phyloP scores from a whole-genome alignment of 2,113 vertebrate genomes.

The Sinocyclocheilus maitianheensis region DNA sequence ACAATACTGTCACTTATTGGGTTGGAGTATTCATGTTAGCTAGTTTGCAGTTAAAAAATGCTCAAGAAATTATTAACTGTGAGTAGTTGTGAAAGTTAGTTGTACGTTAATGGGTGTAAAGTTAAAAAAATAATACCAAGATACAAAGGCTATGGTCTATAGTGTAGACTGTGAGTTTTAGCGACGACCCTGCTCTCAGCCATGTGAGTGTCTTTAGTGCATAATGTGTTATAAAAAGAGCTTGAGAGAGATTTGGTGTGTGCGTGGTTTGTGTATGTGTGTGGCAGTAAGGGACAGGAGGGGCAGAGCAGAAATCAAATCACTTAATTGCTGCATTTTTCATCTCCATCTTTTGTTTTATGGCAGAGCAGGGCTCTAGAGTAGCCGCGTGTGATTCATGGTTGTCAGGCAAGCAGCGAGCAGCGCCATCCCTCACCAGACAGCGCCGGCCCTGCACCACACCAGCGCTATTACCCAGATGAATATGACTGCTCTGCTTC shows the following conservation, averaged over 20 bases:
- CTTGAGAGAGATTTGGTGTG: conserved; percentile 33
- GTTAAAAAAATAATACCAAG: not conserved
- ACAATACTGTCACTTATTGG: conserved; percentile 73
- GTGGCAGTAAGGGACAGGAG: conserved; percentile 78
- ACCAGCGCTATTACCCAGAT: conserved; percentile 99
- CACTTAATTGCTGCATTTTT: conserved; percentile 99
- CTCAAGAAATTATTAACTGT: not conserved
- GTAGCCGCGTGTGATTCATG: conserved; percentile 99
- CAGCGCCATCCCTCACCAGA: conserved; percentile 98
- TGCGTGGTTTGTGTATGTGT: conserved; percentile 24
- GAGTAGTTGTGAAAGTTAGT: not conserved
- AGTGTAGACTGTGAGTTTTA: not conserved
- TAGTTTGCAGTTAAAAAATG: not conserved
- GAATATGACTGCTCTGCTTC: conserved; percentile 98
- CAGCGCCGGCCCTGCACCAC: conserved; percentile 91
- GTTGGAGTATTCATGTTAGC: not conserved
- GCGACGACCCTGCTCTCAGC: not conserved
- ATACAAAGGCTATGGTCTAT: not conserved
- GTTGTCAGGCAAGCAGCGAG: conserved; percentile 89
- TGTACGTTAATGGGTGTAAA: not conserved
- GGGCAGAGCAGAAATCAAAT: conserved; percentile 96
- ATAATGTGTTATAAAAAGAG: conserved; percentile 29
- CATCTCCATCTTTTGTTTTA: conserved; percentile 99
- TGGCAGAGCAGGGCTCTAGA: conserved; percentile 92
- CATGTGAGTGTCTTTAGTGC: conserved; percentile 10